Conservation (phyloP, 2,797 vertebrate species). For the Cyprinodon diabolis region DNA sequence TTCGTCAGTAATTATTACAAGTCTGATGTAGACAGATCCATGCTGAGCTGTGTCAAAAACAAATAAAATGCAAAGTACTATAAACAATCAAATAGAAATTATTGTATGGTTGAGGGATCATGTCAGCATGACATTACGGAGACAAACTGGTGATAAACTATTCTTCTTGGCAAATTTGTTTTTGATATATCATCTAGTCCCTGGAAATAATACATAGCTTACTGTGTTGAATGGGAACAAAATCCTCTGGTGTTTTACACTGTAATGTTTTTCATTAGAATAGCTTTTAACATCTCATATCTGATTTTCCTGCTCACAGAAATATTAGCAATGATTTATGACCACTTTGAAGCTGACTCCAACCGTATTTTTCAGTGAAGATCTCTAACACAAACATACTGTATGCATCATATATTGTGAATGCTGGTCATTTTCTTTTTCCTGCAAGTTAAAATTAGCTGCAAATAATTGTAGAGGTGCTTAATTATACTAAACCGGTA, state of each 20-base stretch:
- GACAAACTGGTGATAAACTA: slow-evolving; percentile 8
- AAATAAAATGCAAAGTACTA: slow-evolving; percentile 15
- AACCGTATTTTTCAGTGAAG: slow-evolving; percentile 56
- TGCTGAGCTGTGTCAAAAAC: slow-evolving; percentile 19
- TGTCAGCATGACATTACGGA: slow-evolving; percentile 2
- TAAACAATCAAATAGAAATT: slow-evolving; percentile 15
- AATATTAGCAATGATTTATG: slow-evolving; percentile 62
- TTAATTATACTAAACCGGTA: slow-evolving; percentile 16
- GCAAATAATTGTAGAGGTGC: slow-evolving; percentile 34
- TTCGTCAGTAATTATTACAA: slow-evolving; percentile 42
- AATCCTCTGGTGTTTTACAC: slow-evolving; percentile 17
- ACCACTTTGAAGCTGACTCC: slow-evolving; percentile 44
- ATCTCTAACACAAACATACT: slow-evolving; percentile 49
- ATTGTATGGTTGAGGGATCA: background rate
- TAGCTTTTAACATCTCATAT: slow-evolving; percentile 30
- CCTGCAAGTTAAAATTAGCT: slow-evolving; percentile 32
- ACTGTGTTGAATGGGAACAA: slow-evolving; percentile 4
- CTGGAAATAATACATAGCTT: slow-evolving; percentile 1
- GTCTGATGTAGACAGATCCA: slow-evolving; percentile 36
- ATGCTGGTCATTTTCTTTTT: slow-evolving; percentile 45
- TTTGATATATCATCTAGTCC: slow-evolving; percentile 1
- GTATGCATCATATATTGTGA: slow-evolving; percentile 44
- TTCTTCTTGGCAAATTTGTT: background rate
- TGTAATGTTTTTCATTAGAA: slow-evolving; percentile 27
- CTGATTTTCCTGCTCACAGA: slow-evolving; percentile 38